Evolutionary conservation across 2,888 invertebrate species (phyloP).

Genomic region (Noctua comes): DNA sequence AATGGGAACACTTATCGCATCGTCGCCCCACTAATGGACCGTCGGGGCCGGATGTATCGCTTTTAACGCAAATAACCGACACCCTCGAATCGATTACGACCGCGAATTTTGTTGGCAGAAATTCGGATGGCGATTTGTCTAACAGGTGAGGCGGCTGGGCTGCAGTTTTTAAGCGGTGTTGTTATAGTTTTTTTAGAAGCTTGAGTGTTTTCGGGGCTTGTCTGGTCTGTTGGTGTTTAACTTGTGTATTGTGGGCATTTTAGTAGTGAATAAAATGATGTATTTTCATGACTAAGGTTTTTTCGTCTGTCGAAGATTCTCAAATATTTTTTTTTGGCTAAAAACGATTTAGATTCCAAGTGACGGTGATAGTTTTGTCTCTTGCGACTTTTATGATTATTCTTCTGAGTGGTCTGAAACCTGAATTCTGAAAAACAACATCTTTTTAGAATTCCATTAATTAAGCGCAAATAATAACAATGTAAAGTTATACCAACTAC

Average conservation of each 20-base stretch:
- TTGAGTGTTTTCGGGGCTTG: not conserved
- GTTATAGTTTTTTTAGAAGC: not conserved
- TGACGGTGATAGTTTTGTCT: not conserved
- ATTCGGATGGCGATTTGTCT: conserved; percentile 60
- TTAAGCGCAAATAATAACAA: not conserved
- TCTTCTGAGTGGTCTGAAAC: not conserved
- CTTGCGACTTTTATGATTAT: not conserved
- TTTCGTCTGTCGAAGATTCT: not conserved
- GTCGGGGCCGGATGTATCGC: conserved; percentile 76
- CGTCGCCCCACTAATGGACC: conserved; percentile 74
- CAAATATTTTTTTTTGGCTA: not conserved
- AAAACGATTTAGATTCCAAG: not conserved
- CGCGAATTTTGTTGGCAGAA: conserved; percentile 61
- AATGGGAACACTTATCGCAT: conserved; percentile 73
- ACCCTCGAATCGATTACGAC: conserved; percentile 71
- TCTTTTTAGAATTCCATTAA: not conserved
- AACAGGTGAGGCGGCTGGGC: conserved; percentile 32
- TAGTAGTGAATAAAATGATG: not conserved
- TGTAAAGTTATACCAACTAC: not conserved
- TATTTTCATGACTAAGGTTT: not conserved
- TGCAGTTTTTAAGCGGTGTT: not conserved
- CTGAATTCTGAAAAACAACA: not conserved
- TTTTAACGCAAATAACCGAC: conserved; percentile 75
- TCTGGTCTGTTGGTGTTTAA: not conserved
- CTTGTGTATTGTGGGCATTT: not conserved